Conservation (phyloP, 2,113 vertebrate species). For the Sapayoa aenigma region DNA sequence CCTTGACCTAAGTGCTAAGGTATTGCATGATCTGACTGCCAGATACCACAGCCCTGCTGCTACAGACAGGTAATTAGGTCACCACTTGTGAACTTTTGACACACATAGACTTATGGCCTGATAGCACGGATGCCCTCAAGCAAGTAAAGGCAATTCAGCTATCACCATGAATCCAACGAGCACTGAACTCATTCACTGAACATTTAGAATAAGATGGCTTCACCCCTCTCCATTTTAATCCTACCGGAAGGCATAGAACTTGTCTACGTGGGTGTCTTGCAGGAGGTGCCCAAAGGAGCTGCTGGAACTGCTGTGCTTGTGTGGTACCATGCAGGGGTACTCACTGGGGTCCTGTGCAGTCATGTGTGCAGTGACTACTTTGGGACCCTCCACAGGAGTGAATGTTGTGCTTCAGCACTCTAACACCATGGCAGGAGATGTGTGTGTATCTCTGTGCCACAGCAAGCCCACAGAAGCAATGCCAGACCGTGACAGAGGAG, state of each 20-base stretch:
- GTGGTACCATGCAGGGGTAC: accelerated
- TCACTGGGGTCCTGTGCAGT: accelerated
- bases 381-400: background rate
- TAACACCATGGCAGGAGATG: accelerated
- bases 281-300: background rate
- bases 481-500: background rate
- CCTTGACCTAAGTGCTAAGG: constrained; percentile 49
- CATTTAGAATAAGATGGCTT: background rate
- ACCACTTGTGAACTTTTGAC: constrained; percentile 49
- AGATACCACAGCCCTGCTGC: background rate
- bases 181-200: background rate
- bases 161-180: background rate
- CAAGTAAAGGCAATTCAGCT: background rate
- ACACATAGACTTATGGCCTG: background rate
- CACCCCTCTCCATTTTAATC: background rate
- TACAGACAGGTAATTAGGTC: constrained; percentile 43
- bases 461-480: background rate
- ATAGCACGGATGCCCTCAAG: background rate
- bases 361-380: accelerated
- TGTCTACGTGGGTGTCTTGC: background rate
- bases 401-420: background rate
- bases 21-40: constrained; percentile 41
- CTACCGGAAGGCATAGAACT: background rate
- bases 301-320: background rate
- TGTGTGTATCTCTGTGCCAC: background rate